Percentiles rank a stretch among this genome's conserved stretches.
phyloP scores from a whole-genome alignment of 2,113 vertebrate genomes.

The Zosterops pallidus region DNA sequence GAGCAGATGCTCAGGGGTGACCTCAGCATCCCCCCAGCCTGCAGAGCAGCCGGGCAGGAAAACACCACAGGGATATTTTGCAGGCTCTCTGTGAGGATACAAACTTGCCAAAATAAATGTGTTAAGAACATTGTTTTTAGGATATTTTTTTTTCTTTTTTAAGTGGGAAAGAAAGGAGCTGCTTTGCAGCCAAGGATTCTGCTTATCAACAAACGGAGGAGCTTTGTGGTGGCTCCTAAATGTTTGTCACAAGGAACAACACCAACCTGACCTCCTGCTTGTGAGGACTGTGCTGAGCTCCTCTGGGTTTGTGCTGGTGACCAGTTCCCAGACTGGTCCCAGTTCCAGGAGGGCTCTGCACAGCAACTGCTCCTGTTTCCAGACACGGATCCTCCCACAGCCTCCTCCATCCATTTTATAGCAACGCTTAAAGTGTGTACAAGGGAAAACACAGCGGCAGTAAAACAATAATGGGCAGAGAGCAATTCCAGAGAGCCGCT shows the following conservation, averaged over 20 bases:
- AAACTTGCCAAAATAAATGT: slow-evolving; percentile 2
- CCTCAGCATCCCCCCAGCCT: not conserved
- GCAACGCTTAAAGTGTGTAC: not conserved
- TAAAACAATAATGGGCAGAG: not conserved
- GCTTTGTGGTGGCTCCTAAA: not conserved
- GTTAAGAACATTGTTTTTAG: not conserved
- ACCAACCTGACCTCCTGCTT: accelerated
- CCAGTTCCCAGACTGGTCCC: not conserved
- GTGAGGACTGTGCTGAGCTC: not conserved
- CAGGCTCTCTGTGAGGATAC: not conserved
- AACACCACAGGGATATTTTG: not conserved
- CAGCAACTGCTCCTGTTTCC: accelerated
- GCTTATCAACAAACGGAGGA: not conserved
- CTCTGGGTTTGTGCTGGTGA: not conserved
- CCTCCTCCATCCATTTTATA: not conserved
- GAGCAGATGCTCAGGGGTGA: not conserved
- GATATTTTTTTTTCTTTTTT: not conserved
- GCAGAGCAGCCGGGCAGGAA: not conserved
- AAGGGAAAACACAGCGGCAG: not conserved
- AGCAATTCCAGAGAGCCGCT: not conserved
- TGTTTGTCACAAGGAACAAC: not conserved
- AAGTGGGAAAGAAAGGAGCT: not conserved
- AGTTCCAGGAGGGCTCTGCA: not conserved
- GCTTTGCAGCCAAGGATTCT: not conserved
- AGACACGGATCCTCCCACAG: not conserved